Evolutionary conservation across 2,113 vertebrate species (phyloP), one percentile per base, ranked within the genome.

Genomic region (Agelaius tricolor): DNA sequence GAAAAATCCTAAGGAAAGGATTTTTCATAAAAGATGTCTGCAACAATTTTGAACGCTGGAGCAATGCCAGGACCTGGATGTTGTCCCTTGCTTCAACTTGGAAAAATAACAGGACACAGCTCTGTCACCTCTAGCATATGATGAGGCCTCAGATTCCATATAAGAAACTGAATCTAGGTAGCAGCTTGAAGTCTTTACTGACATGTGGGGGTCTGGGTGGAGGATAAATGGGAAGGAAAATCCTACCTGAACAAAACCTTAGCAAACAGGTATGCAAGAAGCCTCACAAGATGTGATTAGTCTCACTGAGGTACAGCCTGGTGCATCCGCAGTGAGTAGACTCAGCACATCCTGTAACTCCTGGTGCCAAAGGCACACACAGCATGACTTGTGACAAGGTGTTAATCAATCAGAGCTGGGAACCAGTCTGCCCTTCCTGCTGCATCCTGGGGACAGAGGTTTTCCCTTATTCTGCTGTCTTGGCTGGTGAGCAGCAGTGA

Each of bases 61-160:
- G 9, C 30, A 69, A 30, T 28, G 18, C 6, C 41, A 39, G 17
- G 43, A 79, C 11, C 5, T 0, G 0, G 11, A 26, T 51, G 20
- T 14, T 37, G 1, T 31, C 21, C 6, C 20, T 72, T 2, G 6
- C 20, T 73, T 84, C 22, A 59, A 0, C 11, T 11, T 39, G n/a
- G 33, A 58, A 69, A 18, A 67, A 27, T 6, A 37, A 43, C 18
- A 81, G 55, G 62, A 15, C 9, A 51, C 3, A 0, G 3, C 7
- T 41, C 7, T 6, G 26, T 16, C 26, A 55, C 9, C 8, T 31
- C 27, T 41, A 22, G 13, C 0, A 0, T 2, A 2, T 0, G 0
- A 22, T 3, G 17, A 65, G 66, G 18, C 28, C 23, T 46, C 51
- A 24, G 43, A 49, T 7, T 39, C n/a, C 30, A 4, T 1, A 3